Evolutionary conservation across 1,140 invertebrate species (phyloP).

Genomic region (Tachypleus tridentatus): DNA sequence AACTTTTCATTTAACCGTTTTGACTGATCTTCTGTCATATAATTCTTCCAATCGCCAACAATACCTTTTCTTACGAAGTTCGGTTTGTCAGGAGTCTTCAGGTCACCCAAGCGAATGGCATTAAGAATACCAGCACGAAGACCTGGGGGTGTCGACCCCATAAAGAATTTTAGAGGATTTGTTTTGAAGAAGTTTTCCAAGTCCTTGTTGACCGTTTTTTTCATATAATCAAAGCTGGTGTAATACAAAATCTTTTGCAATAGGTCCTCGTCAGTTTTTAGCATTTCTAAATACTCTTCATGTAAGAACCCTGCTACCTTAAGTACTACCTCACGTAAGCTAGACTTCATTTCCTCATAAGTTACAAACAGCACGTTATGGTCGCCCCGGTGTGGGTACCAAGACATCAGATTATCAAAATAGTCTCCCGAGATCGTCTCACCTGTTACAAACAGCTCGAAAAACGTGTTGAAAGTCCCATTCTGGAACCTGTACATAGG

Average conservation of each 20-base stretch:
- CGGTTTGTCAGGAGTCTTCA: background rate
- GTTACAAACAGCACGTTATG: conserved; percentile 17
- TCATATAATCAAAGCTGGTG: conserved; percentile 15
- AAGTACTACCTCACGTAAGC: conserved; percentile 6
- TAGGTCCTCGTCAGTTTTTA: background rate
- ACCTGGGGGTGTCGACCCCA: too few species aligned
- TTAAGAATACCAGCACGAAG: too few species aligned
- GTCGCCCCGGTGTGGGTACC: conserved; percentile 21
- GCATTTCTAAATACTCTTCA: conserved; percentile 5
- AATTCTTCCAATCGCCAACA: conserved; percentile 36
- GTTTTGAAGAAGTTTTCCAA: conserved; percentile 6
- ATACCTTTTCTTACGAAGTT: conserved; percentile 27
- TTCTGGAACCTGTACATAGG: background rate
- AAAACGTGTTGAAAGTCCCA: conserved; percentile 13
- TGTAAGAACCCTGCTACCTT: background rate
- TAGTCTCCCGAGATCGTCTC: conserved; percentile 15
- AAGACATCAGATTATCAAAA: conserved; percentile 17
- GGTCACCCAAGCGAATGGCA: too few species aligned
- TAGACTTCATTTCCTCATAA: conserved; percentile 19
- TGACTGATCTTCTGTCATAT: conserved; percentile 32
- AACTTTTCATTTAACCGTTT: conserved; percentile 28
- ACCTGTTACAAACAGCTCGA: conserved; percentile 14
- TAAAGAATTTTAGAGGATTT: too few species aligned
- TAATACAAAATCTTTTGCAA: conserved; percentile 6
- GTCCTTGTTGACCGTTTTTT: background rate